Evolutionary conservation across 2,797 vertebrate genomes (phyloP), one percentile per base, ranked within the genome.

Genomic region (Rhynchotus rufescens): DNA sequence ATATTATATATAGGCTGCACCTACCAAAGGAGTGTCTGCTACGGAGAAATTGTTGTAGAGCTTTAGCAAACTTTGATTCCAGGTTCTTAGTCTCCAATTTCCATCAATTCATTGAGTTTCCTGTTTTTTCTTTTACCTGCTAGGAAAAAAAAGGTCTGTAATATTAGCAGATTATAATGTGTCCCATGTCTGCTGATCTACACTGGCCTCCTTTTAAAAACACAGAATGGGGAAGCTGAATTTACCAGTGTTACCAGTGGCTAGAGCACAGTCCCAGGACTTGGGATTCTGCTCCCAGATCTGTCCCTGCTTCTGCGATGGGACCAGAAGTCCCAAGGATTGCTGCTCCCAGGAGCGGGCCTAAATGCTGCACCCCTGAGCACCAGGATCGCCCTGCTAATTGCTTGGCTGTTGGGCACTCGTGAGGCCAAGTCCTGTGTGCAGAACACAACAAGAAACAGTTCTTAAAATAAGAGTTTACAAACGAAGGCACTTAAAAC

Each of bases 21-120:
- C 36, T 1, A 0, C 30, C 12, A 0, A 1, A 34, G 12, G 19
- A 38, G 15, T 59, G 16, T 32, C 36, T n/a, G 32, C 40, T 25
- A 26, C 52, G 7, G 20, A 73, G 26, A 73, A 47, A 40, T 0
- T 1, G 67, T 21, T 61, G 20, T 54, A 34, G 38, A 40, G 20
- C 54, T 73, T 52, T 23, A 52, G 38, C 8, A 34, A 38, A 45
- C 7, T 4, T 30, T 32, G 32, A 47, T 47, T 66, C 66, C 45
- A 52, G 15, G 23, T 66, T 65, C 52, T 72, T 36, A 51, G 23
- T 22, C 8, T 15, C n/a, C 30, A 17, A 19, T 44, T 83, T 64
- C 25, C 49, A 57, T n/a, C 65, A 64, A 12, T 49, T 57, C 34
- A 14, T 23, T 74, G 38, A 9, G 30, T 68, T 40, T 34, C 28